Conservation (phyloP, 2,888 invertebrate species). For the Drosophila merina region DNA sequence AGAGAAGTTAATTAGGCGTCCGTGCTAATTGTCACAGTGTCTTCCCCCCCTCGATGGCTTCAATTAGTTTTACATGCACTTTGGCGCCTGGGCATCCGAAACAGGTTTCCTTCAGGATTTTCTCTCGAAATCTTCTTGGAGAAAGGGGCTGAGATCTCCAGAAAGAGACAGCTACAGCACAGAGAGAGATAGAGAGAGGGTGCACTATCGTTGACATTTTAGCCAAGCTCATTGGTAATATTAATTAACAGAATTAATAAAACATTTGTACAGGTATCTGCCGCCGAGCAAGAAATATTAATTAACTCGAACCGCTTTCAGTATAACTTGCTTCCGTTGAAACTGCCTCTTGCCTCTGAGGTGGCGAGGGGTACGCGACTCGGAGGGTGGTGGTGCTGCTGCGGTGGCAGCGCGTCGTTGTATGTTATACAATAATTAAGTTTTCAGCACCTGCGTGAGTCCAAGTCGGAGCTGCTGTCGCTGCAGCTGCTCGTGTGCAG, state of each 20-base stretch:
- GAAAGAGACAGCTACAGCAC: constrained; percentile 11
- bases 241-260: constrained; percentile 79
- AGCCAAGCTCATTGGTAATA: constrained; percentile 62
- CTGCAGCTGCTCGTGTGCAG: constrained; percentile 42
- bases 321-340: constrained; percentile 48
- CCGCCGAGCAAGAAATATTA: constrained; percentile 62
- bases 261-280: constrained; percentile 61
- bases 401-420: constrained; percentile 29
- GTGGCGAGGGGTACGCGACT: neutral
- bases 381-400: neutral
- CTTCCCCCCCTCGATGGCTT: constrained; percentile 49
- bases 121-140: neutral
- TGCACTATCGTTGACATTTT: constrained; percentile 66
- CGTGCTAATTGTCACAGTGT: constrained; percentile 41
- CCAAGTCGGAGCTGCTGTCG: constrained; percentile 48
- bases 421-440: constrained; percentile 80
- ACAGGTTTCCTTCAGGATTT: constrained; percentile 48
- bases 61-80: constrained; percentile 75
- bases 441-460: constrained; percentile 77
- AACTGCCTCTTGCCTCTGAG: constrained; percentile 6
- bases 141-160: constrained; percentile 27
- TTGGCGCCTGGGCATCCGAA: constrained; percentile 70
- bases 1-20: constrained; percentile 63
- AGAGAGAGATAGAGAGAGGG: neutral
- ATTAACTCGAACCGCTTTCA: constrained; percentile 66